phyloP scores from a whole-genome alignment of 2,797 vertebrate genomes.

The Sebastes trivittatus region DNA sequence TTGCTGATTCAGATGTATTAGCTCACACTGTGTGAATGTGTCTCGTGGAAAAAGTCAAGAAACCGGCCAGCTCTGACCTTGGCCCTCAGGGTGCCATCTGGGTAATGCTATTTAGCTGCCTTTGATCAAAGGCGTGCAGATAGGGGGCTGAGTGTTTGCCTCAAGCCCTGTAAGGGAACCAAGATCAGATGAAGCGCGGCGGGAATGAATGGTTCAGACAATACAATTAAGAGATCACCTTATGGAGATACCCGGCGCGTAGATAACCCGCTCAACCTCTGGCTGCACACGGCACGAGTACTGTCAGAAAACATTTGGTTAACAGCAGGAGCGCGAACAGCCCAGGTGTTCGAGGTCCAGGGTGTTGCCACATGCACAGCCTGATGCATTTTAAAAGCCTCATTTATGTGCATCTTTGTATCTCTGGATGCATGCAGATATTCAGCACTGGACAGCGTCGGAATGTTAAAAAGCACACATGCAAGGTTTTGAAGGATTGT shows the following conservation, averaged over 20 bases:
- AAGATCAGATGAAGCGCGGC: neutral
- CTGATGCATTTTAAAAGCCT: constrained; percentile 55
- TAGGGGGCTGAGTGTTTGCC: constrained; percentile 30
- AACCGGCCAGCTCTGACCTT: constrained; percentile 40
- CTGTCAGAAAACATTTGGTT: constrained; percentile 53
- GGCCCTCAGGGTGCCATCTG: constrained; percentile 54
- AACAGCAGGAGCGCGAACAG: constrained; percentile 25
- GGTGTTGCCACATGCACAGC: neutral
- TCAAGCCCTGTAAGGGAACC: constrained; percentile 20
- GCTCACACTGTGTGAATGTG: constrained; percentile 1
- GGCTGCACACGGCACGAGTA: constrained; percentile 8
- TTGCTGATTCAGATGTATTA: neutral
- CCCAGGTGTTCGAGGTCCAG: constrained; percentile 28
- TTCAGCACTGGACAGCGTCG: neutral
- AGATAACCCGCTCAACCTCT: constrained; percentile 24
- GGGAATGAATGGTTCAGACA: constrained; percentile 46
- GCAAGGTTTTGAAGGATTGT: neutral
- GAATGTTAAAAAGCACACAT: constrained; percentile 19
- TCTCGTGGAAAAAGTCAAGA: constrained; percentile 11
- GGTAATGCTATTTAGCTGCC: constrained; percentile 62
- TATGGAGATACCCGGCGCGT: constrained; percentile 3
- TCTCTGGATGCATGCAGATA: constrained; percentile 7
- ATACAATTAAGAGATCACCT: constrained; percentile 49
- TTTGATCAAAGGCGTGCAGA: constrained; percentile 52
- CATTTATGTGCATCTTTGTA: constrained; percentile 29